Percentiles rank a stretch among this genome's conserved stretches.
phyloP scores from a whole-genome alignment of 2,888 invertebrate genomes.

The Pedicia rivosa region DNA sequence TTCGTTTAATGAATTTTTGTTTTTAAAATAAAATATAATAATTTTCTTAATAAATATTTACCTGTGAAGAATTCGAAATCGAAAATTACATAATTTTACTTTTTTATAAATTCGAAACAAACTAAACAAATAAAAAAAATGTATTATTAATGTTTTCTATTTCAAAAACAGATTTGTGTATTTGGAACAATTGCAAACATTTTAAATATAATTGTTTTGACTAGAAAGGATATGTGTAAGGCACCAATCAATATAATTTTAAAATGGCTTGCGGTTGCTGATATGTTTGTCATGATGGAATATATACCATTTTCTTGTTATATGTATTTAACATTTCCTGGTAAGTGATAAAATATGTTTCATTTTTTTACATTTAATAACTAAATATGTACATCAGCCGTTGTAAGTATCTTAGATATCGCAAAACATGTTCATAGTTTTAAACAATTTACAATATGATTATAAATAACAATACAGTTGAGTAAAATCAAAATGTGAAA shows the following conservation, averaged over 20 bases:
- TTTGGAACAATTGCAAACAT: conserved; percentile 78
- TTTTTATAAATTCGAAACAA: too few relatives aligned
- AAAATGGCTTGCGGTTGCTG: conserved; percentile 69
- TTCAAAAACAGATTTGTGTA: conserved; percentile 61
- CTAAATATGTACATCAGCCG: too few relatives aligned
- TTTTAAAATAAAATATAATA: too few relatives aligned
- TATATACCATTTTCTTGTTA: conserved; percentile 61
- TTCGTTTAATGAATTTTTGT: too few relatives aligned
- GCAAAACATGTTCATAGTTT: too few relatives aligned
- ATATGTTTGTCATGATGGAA: conserved; percentile 34
- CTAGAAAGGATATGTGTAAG: conserved; percentile 60
- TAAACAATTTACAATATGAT: conserved; percentile 63
- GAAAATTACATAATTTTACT: neutral
- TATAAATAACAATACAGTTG: conserved; percentile 58
- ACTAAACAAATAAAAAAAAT: neutral
- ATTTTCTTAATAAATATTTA: neutral
- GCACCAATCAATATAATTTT: conserved; percentile 78
- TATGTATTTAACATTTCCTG: conserved; percentile 45
- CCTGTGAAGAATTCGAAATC: neutral
- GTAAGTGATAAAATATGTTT: conserved; percentile 27
- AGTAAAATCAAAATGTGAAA: too few relatives aligned
- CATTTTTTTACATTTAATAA: too few relatives aligned
- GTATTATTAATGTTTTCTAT: conserved; percentile 2
- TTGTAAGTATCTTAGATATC: too few relatives aligned
- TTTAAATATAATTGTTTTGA: conserved; percentile 73